phyloP scores from a whole-genome alignment of 2,888 invertebrate genomes.

The Ligdia adustata region DNA sequence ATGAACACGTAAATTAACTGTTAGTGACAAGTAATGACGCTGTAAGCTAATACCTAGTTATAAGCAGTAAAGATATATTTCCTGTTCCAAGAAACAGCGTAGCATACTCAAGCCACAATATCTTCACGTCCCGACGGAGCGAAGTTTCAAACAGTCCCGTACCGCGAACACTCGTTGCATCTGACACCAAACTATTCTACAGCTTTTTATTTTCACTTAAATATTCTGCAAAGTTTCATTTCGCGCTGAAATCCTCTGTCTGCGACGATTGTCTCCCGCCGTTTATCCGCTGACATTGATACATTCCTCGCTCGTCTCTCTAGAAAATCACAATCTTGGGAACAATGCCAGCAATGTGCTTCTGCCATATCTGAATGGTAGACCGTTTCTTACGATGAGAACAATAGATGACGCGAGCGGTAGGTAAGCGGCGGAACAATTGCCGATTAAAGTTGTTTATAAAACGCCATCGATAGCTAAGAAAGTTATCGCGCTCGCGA shows the following conservation, averaged over 20 bases:
- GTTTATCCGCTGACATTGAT: slow-evolving; percentile 61
- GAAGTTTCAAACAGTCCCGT: slow-evolving; percentile 65
- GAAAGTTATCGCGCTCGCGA: slow-evolving; percentile 53
- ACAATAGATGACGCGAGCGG: slow-evolving; percentile 70
- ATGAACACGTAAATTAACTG: too few relatives aligned
- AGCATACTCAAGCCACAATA: slow-evolving; percentile 40
- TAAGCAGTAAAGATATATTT: too few relatives aligned
- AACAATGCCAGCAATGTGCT: slow-evolving; percentile 61
- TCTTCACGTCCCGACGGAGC: slow-evolving; percentile 41
- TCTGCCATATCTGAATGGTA: slow-evolving; percentile 45
- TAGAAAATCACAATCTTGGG: slow-evolving; percentile 48
- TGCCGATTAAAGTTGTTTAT: slow-evolving; percentile 77
- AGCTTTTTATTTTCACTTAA: slow-evolving; percentile 66
- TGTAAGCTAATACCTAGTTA: too few relatives aligned
- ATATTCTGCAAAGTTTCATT: slow-evolving; percentile 71
- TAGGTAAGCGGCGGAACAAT: slow-evolving; percentile 71
- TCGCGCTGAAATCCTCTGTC: slow-evolving; percentile 55
- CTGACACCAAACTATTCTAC: slow-evolving; percentile 73
- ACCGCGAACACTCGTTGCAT: slow-evolving; percentile 71
- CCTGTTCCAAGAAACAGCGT: slow-evolving; percentile 3
- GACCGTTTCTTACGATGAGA: slow-evolving; percentile 47
- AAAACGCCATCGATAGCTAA: slow-evolving; percentile 63
- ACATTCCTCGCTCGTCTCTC: slow-evolving; percentile 55
- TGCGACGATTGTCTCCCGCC: slow-evolving; percentile 49
- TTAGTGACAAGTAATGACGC: too few relatives aligned